Percentiles rank a stretch among this genome's conserved stretches.
Evolutionary conservation across 2,797 vertebrate species (phyloP).

Genomic region (Crenichthys baileyi): DNA sequence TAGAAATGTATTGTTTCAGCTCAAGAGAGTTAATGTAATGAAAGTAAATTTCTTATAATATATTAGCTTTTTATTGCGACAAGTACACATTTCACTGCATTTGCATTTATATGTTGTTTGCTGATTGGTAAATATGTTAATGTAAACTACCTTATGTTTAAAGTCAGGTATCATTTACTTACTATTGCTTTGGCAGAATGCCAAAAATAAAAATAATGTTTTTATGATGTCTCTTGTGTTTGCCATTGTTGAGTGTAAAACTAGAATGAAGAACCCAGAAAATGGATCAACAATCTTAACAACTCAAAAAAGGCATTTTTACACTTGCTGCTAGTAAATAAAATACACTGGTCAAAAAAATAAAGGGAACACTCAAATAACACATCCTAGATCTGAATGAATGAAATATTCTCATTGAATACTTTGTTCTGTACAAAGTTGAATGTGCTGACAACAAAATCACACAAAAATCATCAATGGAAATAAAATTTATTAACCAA

Average conservation of each 20-base stretch:
- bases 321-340: neutral
- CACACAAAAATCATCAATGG: too few species aligned
- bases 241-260: neutral
- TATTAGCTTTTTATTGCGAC: conserved; percentile 76
- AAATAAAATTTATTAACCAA: too few species aligned
- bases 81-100: conserved; percentile 65
- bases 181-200: conserved; percentile 62
- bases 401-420: too few species aligned
- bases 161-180: conserved; percentile 63
- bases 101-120: conserved; percentile 60
- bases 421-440: too few species aligned
- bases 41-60: conserved; percentile 70
- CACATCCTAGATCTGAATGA: too few species aligned
- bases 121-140: conserved; percentile 54
- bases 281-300: neutral
- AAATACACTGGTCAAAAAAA: neutral
- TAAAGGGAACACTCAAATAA: too few species aligned
- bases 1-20: conserved; percentile 41
- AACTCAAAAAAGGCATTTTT: neutral
- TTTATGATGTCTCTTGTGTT: conserved; percentile 16
- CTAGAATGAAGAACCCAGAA: neutral
- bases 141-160: conserved; percentile 45
- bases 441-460: too few species aligned
- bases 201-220: conserved; percentile 60
- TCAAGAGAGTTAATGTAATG: conserved; percentile 42